A percentile compares a stretch with the other conserved stretches of the same genome.
Evolutionary conservation across 2,797 vertebrate species (phyloP).

Genomic region (Sebastes jordani): DNA sequence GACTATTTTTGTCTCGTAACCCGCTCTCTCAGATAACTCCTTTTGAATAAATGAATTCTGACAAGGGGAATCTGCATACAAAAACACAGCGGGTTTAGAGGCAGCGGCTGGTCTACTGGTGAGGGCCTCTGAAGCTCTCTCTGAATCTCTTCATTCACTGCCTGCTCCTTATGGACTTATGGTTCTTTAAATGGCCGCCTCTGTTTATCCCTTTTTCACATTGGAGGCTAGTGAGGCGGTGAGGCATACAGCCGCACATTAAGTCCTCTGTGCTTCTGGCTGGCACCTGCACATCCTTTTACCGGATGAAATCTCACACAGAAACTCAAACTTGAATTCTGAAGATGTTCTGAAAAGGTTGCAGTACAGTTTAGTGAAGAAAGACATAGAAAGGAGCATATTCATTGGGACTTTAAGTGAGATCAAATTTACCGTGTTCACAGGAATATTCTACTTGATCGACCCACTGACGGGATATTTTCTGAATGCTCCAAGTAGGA

Average conservation of each 20-base stretch:
- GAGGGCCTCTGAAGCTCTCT: slow-evolving; percentile 62
- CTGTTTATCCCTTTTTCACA: slow-evolving; percentile 62
- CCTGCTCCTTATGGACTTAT: slow-evolving; percentile 50
- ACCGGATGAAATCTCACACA: slow-evolving; percentile 12
- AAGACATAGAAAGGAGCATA: not conserved
- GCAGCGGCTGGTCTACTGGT: slow-evolving; percentile 51
- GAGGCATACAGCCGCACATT: slow-evolving; percentile 59
- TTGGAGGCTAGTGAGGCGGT: slow-evolving; percentile 41
- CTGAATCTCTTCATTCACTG: slow-evolving; percentile 76
- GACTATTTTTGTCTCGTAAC: slow-evolving; percentile 76
- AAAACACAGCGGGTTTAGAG: slow-evolving; percentile 76
- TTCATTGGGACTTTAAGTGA: not conserved
- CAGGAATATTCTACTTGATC: not conserved
- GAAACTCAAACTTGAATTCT: slow-evolving; percentile 18
- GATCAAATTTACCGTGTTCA: not conserved
- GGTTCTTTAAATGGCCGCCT: slow-evolving; percentile 72
- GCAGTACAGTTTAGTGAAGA: not conserved
- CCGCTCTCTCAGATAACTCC: slow-evolving; percentile 72
- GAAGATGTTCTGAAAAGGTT: slow-evolving; percentile 3
- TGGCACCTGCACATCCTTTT: slow-evolving; percentile 63
- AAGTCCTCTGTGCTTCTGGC: slow-evolving; percentile 52
- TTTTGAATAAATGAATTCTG: slow-evolving; percentile 80
- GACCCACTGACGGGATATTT: not conserved
- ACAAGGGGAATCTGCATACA: slow-evolving; percentile 82
- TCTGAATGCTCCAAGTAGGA: not conserved